Evolutionary conservation across 2,888 invertebrate genomes (phyloP).

Genomic region (Ditula angustiorana): DNA sequence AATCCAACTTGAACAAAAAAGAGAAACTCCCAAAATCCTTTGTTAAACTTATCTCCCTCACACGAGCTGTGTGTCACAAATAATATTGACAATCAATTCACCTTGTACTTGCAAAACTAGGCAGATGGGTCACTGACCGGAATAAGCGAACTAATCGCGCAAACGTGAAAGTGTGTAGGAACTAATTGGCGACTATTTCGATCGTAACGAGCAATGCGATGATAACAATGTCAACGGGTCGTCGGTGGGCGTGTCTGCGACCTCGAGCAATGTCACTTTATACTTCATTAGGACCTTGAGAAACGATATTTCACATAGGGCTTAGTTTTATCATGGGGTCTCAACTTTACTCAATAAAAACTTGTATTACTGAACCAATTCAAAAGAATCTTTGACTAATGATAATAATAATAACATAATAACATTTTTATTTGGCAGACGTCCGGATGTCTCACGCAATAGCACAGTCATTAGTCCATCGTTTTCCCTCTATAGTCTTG

Average conservation of each 20-base stretch:
- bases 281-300: too few species aligned
- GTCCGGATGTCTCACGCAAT: too few species aligned
- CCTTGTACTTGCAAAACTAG: constrained; percentile 66
- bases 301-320: too few species aligned
- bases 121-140: constrained; percentile 67
- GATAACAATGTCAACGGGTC: constrained; percentile 75
- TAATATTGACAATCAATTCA: constrained; percentile 31
- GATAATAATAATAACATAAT: too few species aligned
- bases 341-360: too few species aligned
- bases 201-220: constrained; percentile 62
- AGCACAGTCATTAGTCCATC: too few species aligned
- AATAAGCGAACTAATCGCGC: constrained; percentile 53
- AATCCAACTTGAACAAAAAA: neutral
- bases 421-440: too few species aligned
- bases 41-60: constrained; percentile 3
- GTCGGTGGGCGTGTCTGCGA: constrained; percentile 56
- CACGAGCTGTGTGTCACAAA: constrained; percentile 3
- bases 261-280: constrained; percentile 44
- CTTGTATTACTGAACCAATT: too few species aligned
- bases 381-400: too few species aligned
- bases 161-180: constrained; percentile 76
- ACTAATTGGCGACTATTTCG: constrained; percentile 72
- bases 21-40: constrained; percentile 3
- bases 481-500: too few species aligned
- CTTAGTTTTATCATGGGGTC: too few species aligned